Base-by-base conservation (phyloP, 2,888 invertebrate species). In the Tenthredo amoena region DNA sequence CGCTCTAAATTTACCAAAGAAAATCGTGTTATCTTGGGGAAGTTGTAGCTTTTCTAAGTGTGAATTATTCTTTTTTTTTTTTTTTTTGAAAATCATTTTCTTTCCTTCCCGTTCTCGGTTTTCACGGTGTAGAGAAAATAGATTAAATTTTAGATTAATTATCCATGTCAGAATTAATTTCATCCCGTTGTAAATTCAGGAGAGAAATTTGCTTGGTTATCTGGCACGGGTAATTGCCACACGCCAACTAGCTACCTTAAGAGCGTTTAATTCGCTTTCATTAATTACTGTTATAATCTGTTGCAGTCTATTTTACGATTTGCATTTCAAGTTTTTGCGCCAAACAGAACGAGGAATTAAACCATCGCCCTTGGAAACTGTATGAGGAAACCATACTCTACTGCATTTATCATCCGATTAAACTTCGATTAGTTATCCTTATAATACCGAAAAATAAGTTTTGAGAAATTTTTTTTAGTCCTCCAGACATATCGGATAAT, bases 221-320 rank as follows among this genome's bases (percentile, higher is more conserved):
- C 83, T 83, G 83, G 31, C 50, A 55, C 77, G 55, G 62, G 68
- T 83, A 68, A 71, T 83, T 83, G 68, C 83, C 83, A 21, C 40
- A 50, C 83, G 47, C 21, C 83, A 71, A 68, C 47, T 47, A 83
- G 83, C 65, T 43, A 68, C 68, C 31, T 83, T 71, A 68, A 37
- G 68, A 83, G 71, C 68, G 83, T 83, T 83, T 83, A 83, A 83
- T 83, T 68, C 68, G 83, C 83, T 12, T 68, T 71, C 83, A 83
- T 83, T 83, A 83, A 83, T 83, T 83, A 83, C 65, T n/a, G 47
- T 83, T 47, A 83, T 83, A 83, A 83, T 83, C 83, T 83, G 68
- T 68, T 68, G 83, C 83, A 71, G 68, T 83, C 68, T 71, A 68
- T 83, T 83, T 83, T 47, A 71, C 68, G 83, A 83, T 83, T 83